Conservation (phyloP, 2,113 vertebrate species). For the Glaucomys volans region DNA sequence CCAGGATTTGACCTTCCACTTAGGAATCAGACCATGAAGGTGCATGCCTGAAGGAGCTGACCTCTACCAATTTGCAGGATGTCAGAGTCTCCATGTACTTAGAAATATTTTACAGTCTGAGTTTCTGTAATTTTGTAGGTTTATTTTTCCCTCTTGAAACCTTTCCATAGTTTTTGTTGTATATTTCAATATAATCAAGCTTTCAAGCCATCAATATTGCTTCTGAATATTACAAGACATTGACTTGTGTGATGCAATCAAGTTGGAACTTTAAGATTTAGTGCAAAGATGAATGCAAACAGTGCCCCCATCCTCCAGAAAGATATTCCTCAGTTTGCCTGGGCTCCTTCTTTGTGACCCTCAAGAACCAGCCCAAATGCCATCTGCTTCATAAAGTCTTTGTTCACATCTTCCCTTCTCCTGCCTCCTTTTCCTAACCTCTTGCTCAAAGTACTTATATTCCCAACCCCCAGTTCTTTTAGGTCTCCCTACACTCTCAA, state of each 20-base stretch:
- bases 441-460: not conserved
- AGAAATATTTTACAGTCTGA: not conserved
- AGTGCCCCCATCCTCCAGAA: not conserved
- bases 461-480: not conserved
- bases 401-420: not conserved
- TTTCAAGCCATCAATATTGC: conserved; percentile 5
- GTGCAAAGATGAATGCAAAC: not conserved
- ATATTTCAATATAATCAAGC: conserved; percentile 62
- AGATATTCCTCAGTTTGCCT: not conserved
- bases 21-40: not conserved
- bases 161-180: conserved; percentile 37
- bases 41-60: not conserved
- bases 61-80: not conserved
- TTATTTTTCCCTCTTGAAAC: conserved; percentile 4
- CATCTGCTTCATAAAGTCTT: not conserved
- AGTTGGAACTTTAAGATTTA: conserved; percentile 46
- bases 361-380: not conserved
- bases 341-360: not conserved
- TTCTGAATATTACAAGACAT: conserved; percentile 65
- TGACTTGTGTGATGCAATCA: not conserved
- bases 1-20: not conserved
- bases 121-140: not conserved
- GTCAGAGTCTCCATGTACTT: not conserved
- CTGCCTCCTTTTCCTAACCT: not conserved
- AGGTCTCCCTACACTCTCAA: not conserved